Evolutionary conservation across 2,113 vertebrate genomes (phyloP).

Genomic region (Nannobrachium achirus): DNA sequence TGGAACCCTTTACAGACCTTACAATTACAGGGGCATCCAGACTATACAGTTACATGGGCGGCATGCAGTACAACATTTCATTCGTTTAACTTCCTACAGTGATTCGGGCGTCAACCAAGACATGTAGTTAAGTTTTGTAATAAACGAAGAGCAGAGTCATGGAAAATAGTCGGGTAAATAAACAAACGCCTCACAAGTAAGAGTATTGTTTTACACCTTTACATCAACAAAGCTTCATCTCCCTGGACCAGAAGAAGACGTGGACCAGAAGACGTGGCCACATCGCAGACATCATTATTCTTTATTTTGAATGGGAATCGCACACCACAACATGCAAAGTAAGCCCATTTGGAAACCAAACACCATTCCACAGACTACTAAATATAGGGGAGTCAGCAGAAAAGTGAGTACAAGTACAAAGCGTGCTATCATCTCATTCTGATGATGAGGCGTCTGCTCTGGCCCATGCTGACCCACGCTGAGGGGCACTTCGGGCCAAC

Average conservation of each 20-base stretch:
- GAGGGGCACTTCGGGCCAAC: constrained; percentile 47
- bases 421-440: constrained; percentile 55
- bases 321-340: constrained; percentile 35
- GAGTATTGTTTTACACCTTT: constrained; percentile 19
- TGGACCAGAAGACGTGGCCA: background rate
- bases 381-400: constrained; percentile 61
- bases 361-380: constrained; percentile 24
- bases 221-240: constrained; percentile 12
- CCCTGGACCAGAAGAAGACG: constrained; percentile 20
- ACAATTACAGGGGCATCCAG: too few species aligned
- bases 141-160: background rate
- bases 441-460: constrained; percentile 50
- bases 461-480: constrained; percentile 34
- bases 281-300: constrained; percentile 23
- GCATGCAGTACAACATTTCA: constrained; percentile 11
- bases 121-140: constrained; percentile 10
- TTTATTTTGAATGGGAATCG: constrained; percentile 23
- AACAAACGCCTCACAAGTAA: background rate
- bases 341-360: constrained; percentile 43
- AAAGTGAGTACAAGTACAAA: constrained; percentile 29
- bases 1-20: too few species aligned
- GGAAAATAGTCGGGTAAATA: background rate
- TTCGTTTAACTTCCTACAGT: background rate
- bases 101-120: constrained; percentile 1
- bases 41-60: background rate